Base-by-base conservation (phyloP, 2,888 invertebrate genomes). In the Acholoe squamosa region DNA sequence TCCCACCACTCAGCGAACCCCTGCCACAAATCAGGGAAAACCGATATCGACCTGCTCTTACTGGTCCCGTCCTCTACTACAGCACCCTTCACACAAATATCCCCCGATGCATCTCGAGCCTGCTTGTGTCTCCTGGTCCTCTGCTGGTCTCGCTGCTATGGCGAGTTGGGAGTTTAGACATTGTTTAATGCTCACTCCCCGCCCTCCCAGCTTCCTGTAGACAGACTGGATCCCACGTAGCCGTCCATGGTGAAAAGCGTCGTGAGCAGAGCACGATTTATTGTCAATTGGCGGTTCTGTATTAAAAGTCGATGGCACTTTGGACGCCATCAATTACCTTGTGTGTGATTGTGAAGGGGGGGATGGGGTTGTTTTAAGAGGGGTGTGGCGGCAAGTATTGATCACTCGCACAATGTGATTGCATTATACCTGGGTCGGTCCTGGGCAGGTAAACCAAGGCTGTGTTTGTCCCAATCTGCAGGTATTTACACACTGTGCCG, bases 301-400 rank as follows among this genome's bases (percentile, higher is more conserved):
- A 86, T 52, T 86, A 86, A 86, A 86, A 86, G 86, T 86, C 86
- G 52, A 86, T 86, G 86, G 54, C 25, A 86, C 86, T 86, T 33
- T 86, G n/a, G 16, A 86, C 54, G 25, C 54, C 52, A 86, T 86
- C 86, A 86, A 86, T 86, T 86, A 86, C 54, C 52, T 54, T 43
- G 43, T 43, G 43, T 43, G 43, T 43, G 43, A 7, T 3, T 43
- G 43, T 43, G 43, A 43, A 3, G 3, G n/a, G n/a, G n/a, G n/a
- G 22, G 61, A 71, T 10, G 34, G 43, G 12, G n/a, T 34, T 84
- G 84, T 33, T 51, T 84, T 84, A n/a, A 25, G 61, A n/a, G 22
- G 7, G 61, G 22, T 34, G 84, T 19, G 84, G 19, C 22, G 12
- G 56, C 16, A 10, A 3, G 54, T 56, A 86, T 86, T 56, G 86